Base-by-base conservation (phyloP, 2,888 invertebrate species). In the Temnothorax ravouxi region DNA sequence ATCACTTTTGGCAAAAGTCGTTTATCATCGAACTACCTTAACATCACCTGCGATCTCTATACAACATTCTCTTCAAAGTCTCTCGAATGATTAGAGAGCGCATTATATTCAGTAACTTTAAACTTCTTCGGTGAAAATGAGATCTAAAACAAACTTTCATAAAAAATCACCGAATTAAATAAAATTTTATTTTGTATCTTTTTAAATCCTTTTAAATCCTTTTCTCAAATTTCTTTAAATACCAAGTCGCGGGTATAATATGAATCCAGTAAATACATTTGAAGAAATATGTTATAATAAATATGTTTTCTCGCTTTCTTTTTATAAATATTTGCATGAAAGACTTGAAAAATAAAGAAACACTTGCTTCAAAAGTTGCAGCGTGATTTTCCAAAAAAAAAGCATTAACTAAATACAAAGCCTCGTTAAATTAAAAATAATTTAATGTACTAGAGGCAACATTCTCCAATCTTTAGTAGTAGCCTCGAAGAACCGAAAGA, bases 341-440 rank as follows among this genome's bases (percentile, higher is more conserved):
- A 34, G 1, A 18, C 34, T 61, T 61, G 25, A 25, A 56, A 29
- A 59, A 21, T n/a, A 9, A 59, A 62, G 2, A 62, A 66, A 47
- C 25, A 64, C 29, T 64, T 44, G 15, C 5, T 4, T 38, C 8
- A 9, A 54, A 71, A 71, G 0, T 34, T 5, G 18, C 5, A 29
- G 21, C 13, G 11, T 21, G 0, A 54, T 54, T 54, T 41, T 11
- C 5, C 5, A 2, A 72, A 8, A 47, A 47, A 29, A 41, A 56
- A 41, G 5, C 18, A n/a, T 18, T 21, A 5, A 52, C 21, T 4
- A 3, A 6, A 11, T 72, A n/a, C 71, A 25, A 25, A 18, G 5
- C 9, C n/a, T 56, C 29, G 29, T 47, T 77, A 66, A 15, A 29
- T n/a, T 5, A 71, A 80, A 80, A 69, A 56, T 25, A 56, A 25